Conservation (phyloP, 2,888 invertebrate genomes). For the Hermaeophaga mercurialis region DNA sequence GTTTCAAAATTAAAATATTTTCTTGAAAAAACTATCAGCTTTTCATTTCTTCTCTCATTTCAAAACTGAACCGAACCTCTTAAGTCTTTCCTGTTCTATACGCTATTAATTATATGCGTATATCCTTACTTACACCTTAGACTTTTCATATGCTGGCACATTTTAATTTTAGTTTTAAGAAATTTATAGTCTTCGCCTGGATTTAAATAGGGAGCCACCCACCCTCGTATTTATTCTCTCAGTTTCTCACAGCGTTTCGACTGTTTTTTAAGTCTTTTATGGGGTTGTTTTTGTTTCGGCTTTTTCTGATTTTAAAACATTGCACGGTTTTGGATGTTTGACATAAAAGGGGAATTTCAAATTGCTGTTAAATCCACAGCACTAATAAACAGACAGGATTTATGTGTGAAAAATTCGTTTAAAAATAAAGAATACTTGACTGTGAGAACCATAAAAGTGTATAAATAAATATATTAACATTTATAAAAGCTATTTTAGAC, state of each 20-base stretch:
- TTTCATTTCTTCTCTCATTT: no score
- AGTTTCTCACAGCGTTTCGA: slow-evolving; percentile 36
- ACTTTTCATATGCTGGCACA: slow-evolving; percentile 32
- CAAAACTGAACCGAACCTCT: no score
- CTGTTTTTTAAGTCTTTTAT: slow-evolving; percentile 31
- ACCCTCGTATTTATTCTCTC: background rate
- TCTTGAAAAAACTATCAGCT: no score
- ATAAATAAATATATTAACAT: no score
- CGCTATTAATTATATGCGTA: slow-evolving; percentile 31
- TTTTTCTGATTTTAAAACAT: slow-evolving; percentile 41
- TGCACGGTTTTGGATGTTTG: slow-evolving; percentile 41
- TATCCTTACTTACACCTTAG: slow-evolving; percentile 27
- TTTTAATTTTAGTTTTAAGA: slow-evolving; percentile 35
- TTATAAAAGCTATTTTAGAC: no score
- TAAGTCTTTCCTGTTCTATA: slow-evolving; percentile 14
- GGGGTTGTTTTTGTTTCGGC: slow-evolving; percentile 34
- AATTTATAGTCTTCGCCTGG: slow-evolving; percentile 23
- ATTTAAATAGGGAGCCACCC: background rate
- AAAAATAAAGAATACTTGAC: no score
- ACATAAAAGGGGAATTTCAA: slow-evolving; percentile 44
- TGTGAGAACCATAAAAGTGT: no score
- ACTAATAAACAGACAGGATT: slow-evolving; percentile 31
- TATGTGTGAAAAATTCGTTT: slow-evolving; percentile 34
- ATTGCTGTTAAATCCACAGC: slow-evolving; percentile 33
- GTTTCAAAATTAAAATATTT: no score